phyloP scores from a whole-genome alignment of 1,140 invertebrate species.

The Melitaea cinxia region DNA sequence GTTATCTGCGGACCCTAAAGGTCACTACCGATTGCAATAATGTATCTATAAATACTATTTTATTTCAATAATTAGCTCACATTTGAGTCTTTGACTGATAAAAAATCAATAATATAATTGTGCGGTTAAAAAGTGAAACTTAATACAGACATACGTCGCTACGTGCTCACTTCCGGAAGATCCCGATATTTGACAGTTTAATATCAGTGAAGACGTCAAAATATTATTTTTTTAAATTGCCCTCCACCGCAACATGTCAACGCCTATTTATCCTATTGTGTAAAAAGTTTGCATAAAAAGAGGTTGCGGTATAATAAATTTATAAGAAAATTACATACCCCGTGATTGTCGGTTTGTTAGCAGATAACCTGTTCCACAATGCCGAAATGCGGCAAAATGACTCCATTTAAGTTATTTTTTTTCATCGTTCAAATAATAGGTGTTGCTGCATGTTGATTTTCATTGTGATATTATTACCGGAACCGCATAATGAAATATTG shows the following conservation, averaged over 20 bases:
- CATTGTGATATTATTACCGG: slow-evolving; percentile 67
- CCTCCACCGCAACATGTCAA: slow-evolving; percentile 69
- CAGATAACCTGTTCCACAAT: slow-evolving; percentile 70
- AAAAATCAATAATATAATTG: slow-evolving; percentile 53
- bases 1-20: slow-evolving; percentile 57
- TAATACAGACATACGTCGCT: slow-evolving; percentile 38
- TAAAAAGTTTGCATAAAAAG: slow-evolving; percentile 60
- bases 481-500: slow-evolving; percentile 60
- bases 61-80: slow-evolving; percentile 74
- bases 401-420: slow-evolving; percentile 64
- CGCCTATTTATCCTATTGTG: slow-evolving; percentile 68
- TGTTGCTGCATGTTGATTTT: slow-evolving; percentile 64
- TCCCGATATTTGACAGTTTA: slow-evolving; percentile 52
- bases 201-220: slow-evolving; percentile 59
- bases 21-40: slow-evolving; percentile 57
- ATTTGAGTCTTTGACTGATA: slow-evolving; percentile 75
- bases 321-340: slow-evolving; percentile 70
- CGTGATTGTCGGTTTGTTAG: slow-evolving; percentile 67
- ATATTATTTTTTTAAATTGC: slow-evolving; percentile 61
- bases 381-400: slow-evolving; percentile 68
- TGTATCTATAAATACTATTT: slow-evolving; percentile 74
- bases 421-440: slow-evolving; percentile 72
- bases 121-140: slow-evolving; percentile 63
- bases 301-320: slow-evolving; percentile 73
- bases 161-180: slow-evolving; percentile 64